Evolutionary conservation across 2,888 invertebrate genomes (phyloP).

Genomic region (Ectropis crepuscularia): DNA sequence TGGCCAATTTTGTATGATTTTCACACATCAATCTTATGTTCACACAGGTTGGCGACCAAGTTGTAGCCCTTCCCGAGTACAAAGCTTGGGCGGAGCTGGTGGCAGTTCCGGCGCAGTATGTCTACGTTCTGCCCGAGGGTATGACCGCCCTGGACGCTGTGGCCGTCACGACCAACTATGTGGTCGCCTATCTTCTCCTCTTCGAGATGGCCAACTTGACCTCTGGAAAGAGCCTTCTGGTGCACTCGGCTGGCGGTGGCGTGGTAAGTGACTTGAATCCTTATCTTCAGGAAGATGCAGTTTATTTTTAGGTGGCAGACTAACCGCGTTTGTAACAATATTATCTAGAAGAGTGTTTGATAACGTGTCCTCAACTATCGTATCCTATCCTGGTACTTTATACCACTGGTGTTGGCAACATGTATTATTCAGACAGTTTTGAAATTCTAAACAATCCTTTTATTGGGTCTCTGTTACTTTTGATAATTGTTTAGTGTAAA

Average conservation of each 20-base stretch:
- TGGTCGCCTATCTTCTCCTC: conserved; percentile 93
- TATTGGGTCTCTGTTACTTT: no score
- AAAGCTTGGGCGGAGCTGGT: conserved; percentile 95
- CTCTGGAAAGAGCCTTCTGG: conserved; percentile 91
- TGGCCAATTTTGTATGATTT: neutral
- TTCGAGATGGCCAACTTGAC: conserved; percentile 92
- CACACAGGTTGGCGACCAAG: conserved; percentile 90
- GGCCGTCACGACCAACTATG: conserved; percentile 93
- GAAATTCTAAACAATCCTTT: no score
- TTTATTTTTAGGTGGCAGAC: neutral
- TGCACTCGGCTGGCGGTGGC: conserved; percentile 95
- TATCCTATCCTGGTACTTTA: no score
- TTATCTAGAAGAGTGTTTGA: no score
- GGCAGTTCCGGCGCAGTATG: conserved; percentile 91
- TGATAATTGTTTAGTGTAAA: no score
- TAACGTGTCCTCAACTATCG: no score
- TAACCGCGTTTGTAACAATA: no score
- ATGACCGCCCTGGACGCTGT: conserved; percentile 92
- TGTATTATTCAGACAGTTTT: no score
- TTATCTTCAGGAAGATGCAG: neutral
- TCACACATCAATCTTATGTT: neutral
- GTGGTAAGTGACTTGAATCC: conserved; percentile 88
- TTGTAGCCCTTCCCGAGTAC: conserved; percentile 93
- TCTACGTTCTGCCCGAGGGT: conserved; percentile 90
- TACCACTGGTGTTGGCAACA: no score